phyloP scores from a whole-genome alignment of 2,113 vertebrate genomes.

The Phycodurus eques region DNA sequence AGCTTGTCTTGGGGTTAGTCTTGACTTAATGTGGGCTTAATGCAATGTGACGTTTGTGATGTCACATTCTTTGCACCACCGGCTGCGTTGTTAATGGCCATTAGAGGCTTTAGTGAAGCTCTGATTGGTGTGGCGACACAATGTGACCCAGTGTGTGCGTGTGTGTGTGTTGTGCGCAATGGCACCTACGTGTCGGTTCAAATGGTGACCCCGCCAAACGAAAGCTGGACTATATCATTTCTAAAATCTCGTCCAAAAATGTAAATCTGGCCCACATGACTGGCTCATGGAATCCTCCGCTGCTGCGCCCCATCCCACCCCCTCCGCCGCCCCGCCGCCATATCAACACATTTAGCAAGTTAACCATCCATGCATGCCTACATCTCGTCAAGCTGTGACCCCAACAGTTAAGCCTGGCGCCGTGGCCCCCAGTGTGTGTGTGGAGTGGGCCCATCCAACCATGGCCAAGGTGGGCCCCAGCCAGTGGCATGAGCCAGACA shows the following conservation, averaged over 20 bases:
- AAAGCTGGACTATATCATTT: slow-evolving; percentile 26
- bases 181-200: slow-evolving; percentile 17
- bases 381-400: slow-evolving; percentile 62
- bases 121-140: slow-evolving; percentile 52
- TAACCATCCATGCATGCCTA: slow-evolving; percentile 64
- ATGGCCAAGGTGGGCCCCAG: slow-evolving; percentile 63
- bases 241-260: slow-evolving; percentile 18
- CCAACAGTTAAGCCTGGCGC: slow-evolving; percentile 67
- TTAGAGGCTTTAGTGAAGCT: slow-evolving; percentile 48
- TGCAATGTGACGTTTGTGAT: slow-evolving; percentile 63
- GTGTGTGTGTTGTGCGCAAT: slow-evolving; percentile 8
- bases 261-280: slow-evolving; percentile 32
- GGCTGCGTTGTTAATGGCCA: slow-evolving; percentile 66
- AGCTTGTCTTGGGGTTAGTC: slow-evolving; percentile 49
- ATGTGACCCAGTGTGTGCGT: slow-evolving; percentile 37
- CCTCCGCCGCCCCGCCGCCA: slow-evolving; percentile 20
- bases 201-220: slow-evolving; percentile 19
- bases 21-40: slow-evolving; percentile 56
- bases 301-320: background rate
- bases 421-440: slow-evolving; percentile 37
- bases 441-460: slow-evolving; percentile 49
- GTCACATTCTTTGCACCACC: slow-evolving; percentile 72
- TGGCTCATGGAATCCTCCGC: slow-evolving; percentile 27
- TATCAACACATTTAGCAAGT: slow-evolving; percentile 58
- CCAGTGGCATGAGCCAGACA: slow-evolving; percentile 60